Evolutionary conservation across 1,140 invertebrate genomes (phyloP).

Genomic region (Rhagoletis pomonella): DNA sequence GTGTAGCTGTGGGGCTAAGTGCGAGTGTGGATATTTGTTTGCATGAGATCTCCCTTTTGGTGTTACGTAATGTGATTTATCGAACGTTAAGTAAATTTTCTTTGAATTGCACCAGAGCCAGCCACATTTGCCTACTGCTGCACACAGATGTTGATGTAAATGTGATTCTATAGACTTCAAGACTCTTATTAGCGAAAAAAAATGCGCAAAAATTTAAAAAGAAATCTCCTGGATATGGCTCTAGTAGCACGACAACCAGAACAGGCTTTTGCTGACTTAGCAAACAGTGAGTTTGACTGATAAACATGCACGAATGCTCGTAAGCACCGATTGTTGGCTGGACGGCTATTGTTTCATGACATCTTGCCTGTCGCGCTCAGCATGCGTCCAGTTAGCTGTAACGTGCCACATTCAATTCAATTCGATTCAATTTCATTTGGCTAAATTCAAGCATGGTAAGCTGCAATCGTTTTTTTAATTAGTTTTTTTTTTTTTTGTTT

Average conservation of each 20-base stretch:
- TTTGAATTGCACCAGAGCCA: slow-evolving; percentile 7
- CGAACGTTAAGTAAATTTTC: slow-evolving; percentile 33
- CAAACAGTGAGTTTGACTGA: background rate
- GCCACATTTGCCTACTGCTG: background rate
- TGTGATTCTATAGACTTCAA: slow-evolving; percentile 5
- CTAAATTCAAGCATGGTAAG: background rate
- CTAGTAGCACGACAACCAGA: background rate
- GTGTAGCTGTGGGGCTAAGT: too few relatives aligned
- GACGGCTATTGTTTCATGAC: slow-evolving; percentile 11
- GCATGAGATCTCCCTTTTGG: background rate
- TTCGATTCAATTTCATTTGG: slow-evolving; percentile 2
- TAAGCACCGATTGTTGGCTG: slow-evolving; percentile 10
- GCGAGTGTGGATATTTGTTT: background rate
- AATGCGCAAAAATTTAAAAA: background rate
- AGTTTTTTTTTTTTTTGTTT: background rate
- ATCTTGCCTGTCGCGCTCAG: background rate
- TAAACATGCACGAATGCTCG: background rate
- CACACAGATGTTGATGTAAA: slow-evolving; percentile 7
- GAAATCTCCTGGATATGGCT: too few relatives aligned
- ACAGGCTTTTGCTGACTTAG: background rate
- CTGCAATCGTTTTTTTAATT: slow-evolving; percentile 5
- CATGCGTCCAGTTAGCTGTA: slow-evolving; percentile 4
- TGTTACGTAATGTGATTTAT: slow-evolving; percentile 30
- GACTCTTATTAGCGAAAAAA: background rate
- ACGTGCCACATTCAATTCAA: background rate